phyloP scores from a whole-genome alignment of 2,888 invertebrate species.

The Biston betularia region DNA sequence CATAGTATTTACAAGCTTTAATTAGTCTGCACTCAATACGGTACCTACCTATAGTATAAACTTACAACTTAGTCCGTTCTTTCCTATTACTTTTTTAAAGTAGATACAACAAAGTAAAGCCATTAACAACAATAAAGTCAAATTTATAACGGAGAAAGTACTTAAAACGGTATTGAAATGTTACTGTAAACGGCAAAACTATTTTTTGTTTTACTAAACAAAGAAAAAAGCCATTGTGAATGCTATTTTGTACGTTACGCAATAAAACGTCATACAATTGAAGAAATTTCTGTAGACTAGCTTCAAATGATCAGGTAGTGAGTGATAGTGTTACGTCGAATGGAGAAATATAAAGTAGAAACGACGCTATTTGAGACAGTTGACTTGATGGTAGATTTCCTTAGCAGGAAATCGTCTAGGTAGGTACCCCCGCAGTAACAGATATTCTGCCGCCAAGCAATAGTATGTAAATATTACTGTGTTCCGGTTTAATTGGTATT shows the following conservation, averaged over 20 bases:
- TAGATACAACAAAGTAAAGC: not conserved
- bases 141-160: conserved; percentile 6
- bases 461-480: no score
- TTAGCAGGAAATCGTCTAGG: no score
- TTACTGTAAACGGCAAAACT: not conserved
- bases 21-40: not conserved
- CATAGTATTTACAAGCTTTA: no score
- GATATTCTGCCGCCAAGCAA: no score
- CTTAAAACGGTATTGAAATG: conserved; percentile 5
- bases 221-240: conserved; percentile 1
- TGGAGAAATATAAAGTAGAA: not conserved
- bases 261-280: conserved; percentile 28
- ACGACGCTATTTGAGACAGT: not conserved
- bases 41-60: not conserved
- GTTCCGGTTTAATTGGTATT: no score
- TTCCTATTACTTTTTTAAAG: not conserved
- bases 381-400: no score
- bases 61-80: no score
- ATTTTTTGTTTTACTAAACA: conserved; percentile 3
- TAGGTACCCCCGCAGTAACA: no score
- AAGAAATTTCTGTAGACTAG: not conserved
- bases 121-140: conserved; percentile 4
- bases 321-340: not conserved
- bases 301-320: conserved; percentile 7
- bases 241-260: conserved; percentile 7